Evolutionary conservation across 2,797 vertebrate species (phyloP).

Genomic region (Clarias fuscus): DNA sequence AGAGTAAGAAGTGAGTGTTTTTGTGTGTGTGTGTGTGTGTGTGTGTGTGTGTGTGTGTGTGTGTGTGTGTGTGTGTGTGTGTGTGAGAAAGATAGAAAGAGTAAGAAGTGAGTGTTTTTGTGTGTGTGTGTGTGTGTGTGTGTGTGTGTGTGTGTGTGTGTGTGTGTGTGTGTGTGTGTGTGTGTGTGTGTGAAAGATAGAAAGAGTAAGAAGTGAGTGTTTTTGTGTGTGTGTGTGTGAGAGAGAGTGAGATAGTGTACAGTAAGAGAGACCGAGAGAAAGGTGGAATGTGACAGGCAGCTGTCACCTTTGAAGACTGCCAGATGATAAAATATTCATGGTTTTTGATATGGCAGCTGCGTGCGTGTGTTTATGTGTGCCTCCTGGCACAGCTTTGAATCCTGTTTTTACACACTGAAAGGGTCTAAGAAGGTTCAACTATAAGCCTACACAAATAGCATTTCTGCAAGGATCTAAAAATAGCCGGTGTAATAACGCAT

Average conservation of each 20-base stretch:
- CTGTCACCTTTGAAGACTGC: slow-evolving; percentile 15
- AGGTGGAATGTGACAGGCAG: neutral
- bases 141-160: neutral
- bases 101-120: no score
- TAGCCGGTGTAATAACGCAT: neutral
- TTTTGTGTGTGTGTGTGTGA: neutral
- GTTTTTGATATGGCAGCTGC: neutral
- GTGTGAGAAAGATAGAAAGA: no score
- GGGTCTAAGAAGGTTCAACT: neutral
- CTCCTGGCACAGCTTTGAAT: neutral
- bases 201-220: neutral
- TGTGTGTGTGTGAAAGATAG: no score
- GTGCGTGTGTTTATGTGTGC: neutral
- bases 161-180: neutral
- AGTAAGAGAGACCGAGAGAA: neutral
- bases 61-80: no score
- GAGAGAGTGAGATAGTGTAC: no score
- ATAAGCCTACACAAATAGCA: neutral
- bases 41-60: no score
- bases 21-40: no score
- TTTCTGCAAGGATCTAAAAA: neutral
- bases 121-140: no score
- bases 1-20: no score
- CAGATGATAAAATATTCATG: slow-evolving; percentile 32
- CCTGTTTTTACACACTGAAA: neutral